These are phyloP conservation scores for Rhabdornis inornatus DNA, from an alignment of 2,113 vertebrate species.

Conservation along the genomic window DNA sequence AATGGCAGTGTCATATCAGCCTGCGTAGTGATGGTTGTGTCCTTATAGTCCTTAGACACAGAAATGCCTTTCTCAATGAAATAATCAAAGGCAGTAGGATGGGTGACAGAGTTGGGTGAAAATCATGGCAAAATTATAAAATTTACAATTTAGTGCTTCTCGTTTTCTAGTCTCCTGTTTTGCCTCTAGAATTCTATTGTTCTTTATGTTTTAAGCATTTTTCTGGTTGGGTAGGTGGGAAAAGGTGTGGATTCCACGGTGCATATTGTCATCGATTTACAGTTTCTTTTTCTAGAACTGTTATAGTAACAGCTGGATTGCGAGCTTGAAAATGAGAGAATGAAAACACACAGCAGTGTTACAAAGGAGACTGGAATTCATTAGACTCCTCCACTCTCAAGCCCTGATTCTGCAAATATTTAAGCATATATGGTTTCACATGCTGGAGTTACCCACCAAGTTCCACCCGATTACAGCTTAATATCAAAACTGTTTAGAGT, in stretches of 20 bases:
- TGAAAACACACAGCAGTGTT: neutral
- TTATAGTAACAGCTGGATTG: neutral
- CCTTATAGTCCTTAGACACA: neutral
- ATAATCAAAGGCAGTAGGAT: neutral
- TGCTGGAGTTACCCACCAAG: neutral
- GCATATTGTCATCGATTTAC: neutral
- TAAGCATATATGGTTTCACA: neutral
- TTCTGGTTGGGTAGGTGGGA: neutral
- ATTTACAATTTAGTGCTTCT: neutral
- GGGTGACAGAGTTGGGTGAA: neutral
- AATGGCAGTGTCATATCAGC: neutral
- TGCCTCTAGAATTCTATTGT: conserved; percentile 3
- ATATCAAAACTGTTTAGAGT: neutral
- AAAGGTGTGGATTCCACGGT: neutral
- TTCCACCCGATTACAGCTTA: neutral
- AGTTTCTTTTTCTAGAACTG: neutral
- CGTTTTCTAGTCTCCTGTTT: neutral
- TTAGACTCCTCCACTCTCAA: neutral
- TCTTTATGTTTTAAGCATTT: neutral
- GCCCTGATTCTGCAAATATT: neutral
- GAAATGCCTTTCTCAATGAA: neutral
- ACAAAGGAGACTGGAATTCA: conserved; percentile 26
- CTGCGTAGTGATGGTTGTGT: fast-evolving
- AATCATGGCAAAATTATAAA: neutral
- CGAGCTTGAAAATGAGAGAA: neutral